Evolutionary conservation across 2,888 invertebrate species (phyloP), one percentile per base, ranked within the genome.

Genomic region (Isotomurus palustris): DNA sequence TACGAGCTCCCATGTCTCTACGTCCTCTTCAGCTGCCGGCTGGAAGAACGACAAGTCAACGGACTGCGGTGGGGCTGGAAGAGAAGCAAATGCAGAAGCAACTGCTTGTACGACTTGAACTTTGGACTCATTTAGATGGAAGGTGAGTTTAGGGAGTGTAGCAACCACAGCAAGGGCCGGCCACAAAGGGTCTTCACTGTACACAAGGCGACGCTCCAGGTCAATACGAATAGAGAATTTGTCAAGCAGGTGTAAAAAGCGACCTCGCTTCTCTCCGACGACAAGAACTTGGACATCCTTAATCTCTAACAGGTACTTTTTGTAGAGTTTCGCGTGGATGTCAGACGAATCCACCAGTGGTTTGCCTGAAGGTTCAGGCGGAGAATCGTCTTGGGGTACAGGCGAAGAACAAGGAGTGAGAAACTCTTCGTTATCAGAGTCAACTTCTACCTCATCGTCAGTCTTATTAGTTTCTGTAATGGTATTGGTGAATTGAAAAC

Each of bases 101-200:
- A 86, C 80, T 56, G 81, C 78, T 45, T 82, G 75, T 25, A 86
- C 79, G 0, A 85, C 81, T 12, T 80, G 78, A 17, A 95, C 85
- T 79, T 95, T 95, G 71, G 86, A 85, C 75, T 95, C 94, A 77
- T 90, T 92, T 44, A 95, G 81, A 76, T 95, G 95, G 50, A 87
- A 87, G 32, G 90, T 86, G 19, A 95, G 80, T 74, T 87, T 85
- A 0, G 94, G 93, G 68, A 95, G 79, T 63, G 87, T 89, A 45
- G 91, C 94, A 65, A 86, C 84, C 38, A 94, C 76, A 38, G 88
- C 88, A 25, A 89, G 79, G 60, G 86, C 85, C 2, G 95, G 94
- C 79, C 86, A 93, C 73, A 85, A 84, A 2, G 92, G 91, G 79
- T 93, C 93, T 41, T 81, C 78, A 3, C 91, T 91, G 68, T 83